Conservation (phyloP, 2,888 invertebrate genomes). For the Pocota personata region DNA sequence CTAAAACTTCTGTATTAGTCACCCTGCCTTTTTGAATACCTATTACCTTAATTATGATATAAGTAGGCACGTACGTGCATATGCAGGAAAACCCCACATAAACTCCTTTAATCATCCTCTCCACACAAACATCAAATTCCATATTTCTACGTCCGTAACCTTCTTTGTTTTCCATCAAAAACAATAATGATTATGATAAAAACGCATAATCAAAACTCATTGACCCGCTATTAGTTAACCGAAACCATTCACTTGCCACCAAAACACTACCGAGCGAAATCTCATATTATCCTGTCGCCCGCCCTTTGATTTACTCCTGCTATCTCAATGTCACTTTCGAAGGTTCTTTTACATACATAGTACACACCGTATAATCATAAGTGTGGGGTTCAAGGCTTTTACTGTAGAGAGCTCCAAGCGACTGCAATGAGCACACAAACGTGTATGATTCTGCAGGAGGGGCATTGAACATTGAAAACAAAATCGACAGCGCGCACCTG, state of each 20-base stretch:
- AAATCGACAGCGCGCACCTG: conserved; percentile 37
- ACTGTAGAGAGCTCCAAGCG: not conserved
- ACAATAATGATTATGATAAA: not conserved
- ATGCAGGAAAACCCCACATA: too few relatives aligned
- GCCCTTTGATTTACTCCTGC: conserved; percentile 47
- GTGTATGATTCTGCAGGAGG: conserved; percentile 12
- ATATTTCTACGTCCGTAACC: not conserved
- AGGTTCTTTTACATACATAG: conserved; percentile 30
- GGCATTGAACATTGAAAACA: conserved; percentile 46
- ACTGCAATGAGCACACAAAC: not conserved
- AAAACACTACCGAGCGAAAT: not conserved
- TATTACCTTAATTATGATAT: too few relatives aligned
- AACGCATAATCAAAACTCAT: conserved; percentile 30
- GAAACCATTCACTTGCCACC: not conserved
- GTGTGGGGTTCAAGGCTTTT: conserved; percentile 49
- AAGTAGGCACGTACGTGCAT: too few relatives aligned
- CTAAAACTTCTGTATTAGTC: too few relatives aligned
- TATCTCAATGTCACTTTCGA: conserved; percentile 33
- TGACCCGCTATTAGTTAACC: conserved; percentile 16
- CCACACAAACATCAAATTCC: not conserved
- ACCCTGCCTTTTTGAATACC: too few relatives aligned
- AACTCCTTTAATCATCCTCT: too few relatives aligned
- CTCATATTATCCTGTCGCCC: conserved; percentile 13
- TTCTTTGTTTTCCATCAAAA: not conserved
- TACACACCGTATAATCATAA: not conserved